Evolutionary conservation across 2,113 vertebrate genomes (phyloP).

Genomic region (Hymenochirus boettgeri): DNA sequence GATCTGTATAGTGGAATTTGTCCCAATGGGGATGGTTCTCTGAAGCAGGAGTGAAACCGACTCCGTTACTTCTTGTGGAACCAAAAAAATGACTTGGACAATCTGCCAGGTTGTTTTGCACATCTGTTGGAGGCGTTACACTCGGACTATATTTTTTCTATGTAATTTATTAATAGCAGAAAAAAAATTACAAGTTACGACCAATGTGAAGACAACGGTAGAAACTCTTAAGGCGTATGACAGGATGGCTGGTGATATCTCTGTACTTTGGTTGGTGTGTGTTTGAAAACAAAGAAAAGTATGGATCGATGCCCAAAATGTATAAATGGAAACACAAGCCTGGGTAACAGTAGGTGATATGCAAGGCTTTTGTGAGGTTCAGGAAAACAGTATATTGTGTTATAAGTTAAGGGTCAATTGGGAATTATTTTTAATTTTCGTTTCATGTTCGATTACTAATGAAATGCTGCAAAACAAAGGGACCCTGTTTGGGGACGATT

Average conservation of each 20-base stretch:
- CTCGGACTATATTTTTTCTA: slow-evolving; percentile 43
- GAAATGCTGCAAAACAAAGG: too few relatives aligned
- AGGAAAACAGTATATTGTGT: too few relatives aligned
- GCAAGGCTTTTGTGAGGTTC: neutral
- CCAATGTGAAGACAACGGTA: slow-evolving; percentile 68
- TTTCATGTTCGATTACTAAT: too few relatives aligned
- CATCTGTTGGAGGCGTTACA: slow-evolving; percentile 50
- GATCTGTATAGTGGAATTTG: neutral
- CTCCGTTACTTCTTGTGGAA: too few relatives aligned
- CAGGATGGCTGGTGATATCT: neutral
- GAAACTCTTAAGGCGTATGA: slow-evolving; percentile 21
- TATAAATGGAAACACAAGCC: too few relatives aligned
- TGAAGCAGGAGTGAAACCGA: neutral
- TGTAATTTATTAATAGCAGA: neutral
- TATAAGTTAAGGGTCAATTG: too few relatives aligned
- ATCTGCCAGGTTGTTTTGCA: slow-evolving; percentile 55
- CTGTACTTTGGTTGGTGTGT: too few relatives aligned
- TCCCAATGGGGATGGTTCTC: neutral
- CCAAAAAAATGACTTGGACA: neutral
- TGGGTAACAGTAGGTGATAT: neutral
- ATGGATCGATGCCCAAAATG: too few relatives aligned
- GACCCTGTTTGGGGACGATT: too few relatives aligned
- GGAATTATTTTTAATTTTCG: too few relatives aligned
- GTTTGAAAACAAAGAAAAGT: too few relatives aligned
- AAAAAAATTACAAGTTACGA: slow-evolving; percentile 49